phyloP scores from a whole-genome alignment of 2,888 invertebrate species.

The Myopa testacea region DNA sequence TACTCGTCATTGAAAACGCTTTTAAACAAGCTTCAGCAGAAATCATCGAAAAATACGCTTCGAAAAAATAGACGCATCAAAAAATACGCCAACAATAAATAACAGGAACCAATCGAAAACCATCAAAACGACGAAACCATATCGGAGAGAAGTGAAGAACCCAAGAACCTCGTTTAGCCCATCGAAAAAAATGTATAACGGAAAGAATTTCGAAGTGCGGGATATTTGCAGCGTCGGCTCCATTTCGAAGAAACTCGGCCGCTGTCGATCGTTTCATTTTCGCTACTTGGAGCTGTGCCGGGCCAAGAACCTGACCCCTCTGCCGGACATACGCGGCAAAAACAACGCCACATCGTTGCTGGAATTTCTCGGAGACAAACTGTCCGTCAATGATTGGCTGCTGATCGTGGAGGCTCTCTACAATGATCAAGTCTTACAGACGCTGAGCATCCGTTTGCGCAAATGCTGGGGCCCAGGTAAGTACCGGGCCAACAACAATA shows the following conservation, averaged over 20 bases:
- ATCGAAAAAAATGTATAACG: slow-evolving; percentile 43
- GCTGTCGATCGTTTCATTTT: slow-evolving; percentile 65
- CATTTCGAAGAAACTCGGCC: slow-evolving; percentile 58
- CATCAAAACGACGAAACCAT: not conserved
- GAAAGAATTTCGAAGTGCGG: slow-evolving; percentile 48
- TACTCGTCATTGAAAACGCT: slow-evolving; percentile 7
- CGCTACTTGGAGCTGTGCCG: slow-evolving; percentile 67
- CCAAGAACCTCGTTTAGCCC: not conserved
- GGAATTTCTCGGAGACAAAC: slow-evolving; percentile 81
- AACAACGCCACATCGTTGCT: slow-evolving; percentile 70
- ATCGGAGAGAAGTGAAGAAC: not conserved
- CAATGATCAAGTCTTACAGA: slow-evolving; percentile 78
- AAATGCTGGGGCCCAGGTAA: slow-evolving; percentile 61
- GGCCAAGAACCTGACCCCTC: slow-evolving; percentile 61
- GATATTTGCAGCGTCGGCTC: slow-evolving; percentile 44
- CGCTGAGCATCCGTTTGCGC: slow-evolving; percentile 76
- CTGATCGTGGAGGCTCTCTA: slow-evolving; percentile 80
- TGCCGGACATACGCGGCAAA: slow-evolving; percentile 61
- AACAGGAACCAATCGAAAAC: slow-evolving; percentile 17
- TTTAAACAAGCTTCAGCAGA: not conserved
- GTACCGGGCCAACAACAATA: slow-evolving; percentile 29
- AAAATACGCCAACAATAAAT: slow-evolving; percentile 24
- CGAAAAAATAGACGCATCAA: not conserved
- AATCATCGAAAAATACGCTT: not conserved
- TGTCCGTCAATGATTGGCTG: slow-evolving; percentile 81